Evolutionary conservation across 2,113 vertebrate genomes (phyloP).

Genomic region (Arothron firmamentum): DNA sequence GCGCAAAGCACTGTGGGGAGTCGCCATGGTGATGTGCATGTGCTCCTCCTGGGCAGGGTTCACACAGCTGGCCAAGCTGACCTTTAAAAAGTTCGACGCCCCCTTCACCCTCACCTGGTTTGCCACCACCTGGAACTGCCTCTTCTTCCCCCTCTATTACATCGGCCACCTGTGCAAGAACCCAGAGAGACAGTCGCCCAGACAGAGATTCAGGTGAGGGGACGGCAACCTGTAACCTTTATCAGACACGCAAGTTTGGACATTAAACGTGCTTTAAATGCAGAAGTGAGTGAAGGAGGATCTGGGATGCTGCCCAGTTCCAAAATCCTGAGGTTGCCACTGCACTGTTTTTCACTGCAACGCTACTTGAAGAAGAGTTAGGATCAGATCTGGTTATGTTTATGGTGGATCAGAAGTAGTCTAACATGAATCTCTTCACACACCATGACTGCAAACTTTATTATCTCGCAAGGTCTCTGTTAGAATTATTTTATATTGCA

Average conservation of each 20-base stretch:
- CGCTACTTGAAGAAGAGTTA: too few relatives aligned
- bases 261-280: too few relatives aligned
- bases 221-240: slow-evolving; percentile 1
- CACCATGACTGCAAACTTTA: too few relatives aligned
- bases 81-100: slow-evolving; percentile 86
- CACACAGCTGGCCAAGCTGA: slow-evolving; percentile 91
- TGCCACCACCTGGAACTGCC: slow-evolving; percentile 93
- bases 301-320: too few relatives aligned
- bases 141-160: slow-evolving; percentile 95
- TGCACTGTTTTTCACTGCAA: too few relatives aligned
- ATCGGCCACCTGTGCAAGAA: slow-evolving; percentile 87
- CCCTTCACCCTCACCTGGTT: slow-evolving; percentile 97
- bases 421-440: too few relatives aligned
- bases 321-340: too few relatives aligned
- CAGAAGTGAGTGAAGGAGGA: too few relatives aligned
- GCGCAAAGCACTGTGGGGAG: slow-evolving; percentile 85
- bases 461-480: too few relatives aligned
- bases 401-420: too few relatives aligned
- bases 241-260: not conserved
- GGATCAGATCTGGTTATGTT: too few relatives aligned
- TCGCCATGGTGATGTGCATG: slow-evolving; percentile 87
- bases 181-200: slow-evolving; percentile 86
- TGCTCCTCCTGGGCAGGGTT: slow-evolving; percentile 91
- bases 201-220: slow-evolving; percentile 89
- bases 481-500: too few relatives aligned